Evolutionary conservation across 2,113 vertebrate genomes (phyloP).

Genomic region (Helogale parvula): DNA sequence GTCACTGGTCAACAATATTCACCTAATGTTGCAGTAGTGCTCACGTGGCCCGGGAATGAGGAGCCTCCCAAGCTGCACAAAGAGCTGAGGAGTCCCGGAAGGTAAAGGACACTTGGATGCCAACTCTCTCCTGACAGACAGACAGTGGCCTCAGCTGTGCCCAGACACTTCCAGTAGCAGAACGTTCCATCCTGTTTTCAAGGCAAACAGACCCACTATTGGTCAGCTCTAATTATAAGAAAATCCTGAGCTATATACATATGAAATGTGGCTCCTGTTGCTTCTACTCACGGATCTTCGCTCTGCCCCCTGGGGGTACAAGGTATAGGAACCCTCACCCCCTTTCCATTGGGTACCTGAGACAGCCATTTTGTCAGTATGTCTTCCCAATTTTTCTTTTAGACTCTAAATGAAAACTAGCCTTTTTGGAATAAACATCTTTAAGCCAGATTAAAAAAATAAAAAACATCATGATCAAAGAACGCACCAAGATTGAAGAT

Average conservation of each 20-base stretch:
- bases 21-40: too few relatives aligned
- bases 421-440: not conserved
- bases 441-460: not conserved
- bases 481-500: fast-evolving
- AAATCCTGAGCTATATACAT: not conserved
- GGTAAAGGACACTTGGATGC: not conserved
- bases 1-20: not conserved
- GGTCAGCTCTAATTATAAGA: not conserved
- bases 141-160: not conserved
- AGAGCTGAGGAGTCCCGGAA: not conserved
- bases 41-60: not conserved
- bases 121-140: not conserved
- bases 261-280: too few relatives aligned
- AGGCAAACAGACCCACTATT: not conserved
- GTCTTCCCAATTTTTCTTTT: not conserved
- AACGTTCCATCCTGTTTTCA: not conserved
- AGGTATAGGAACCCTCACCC: not conserved
- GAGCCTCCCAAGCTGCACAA: fast-evolving
- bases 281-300: fast-evolving
- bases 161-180: fast-evolving
- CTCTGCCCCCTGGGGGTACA: not conserved
- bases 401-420: not conserved
- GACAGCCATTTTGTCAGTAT: not conserved
- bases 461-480: too few relatives aligned
- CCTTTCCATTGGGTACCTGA: not conserved